Base-by-base conservation (phyloP, 2,888 invertebrate species). In the Mesoligia furuncula region DNA sequence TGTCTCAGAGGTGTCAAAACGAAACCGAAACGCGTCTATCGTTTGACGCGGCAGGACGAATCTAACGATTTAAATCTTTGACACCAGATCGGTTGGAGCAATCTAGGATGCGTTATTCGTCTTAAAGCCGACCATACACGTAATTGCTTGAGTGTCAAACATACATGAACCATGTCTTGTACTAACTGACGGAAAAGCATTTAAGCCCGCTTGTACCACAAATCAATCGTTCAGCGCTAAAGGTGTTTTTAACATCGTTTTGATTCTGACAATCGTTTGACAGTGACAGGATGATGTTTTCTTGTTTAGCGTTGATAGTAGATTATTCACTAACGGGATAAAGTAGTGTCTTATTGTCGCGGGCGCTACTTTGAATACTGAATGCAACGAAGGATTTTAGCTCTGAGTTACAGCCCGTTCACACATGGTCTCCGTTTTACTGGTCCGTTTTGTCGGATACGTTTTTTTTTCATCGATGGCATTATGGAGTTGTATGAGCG, bases 101-200 rank as follows among this genome's bases (percentile, higher is more conserved):
- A 66, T 81, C 65, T 75, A 62, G 77, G 54, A 81, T 73, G 48
- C 64, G 70, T 71, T 78, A 80, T 70, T 70, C 74, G 66, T 64
- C 82, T 75, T 85, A 67, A 67, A 42, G 59, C 36, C 24, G 31
- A 48, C 36, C 11, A 54, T 66, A 59, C 62, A 67, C 54, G 72
- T 73, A 82, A 85, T 84, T 82, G 83, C 73, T 81, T 51, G 66
- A 64, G 36, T 42, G 62, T 66, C 66, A 68, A 67, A 61, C 54
- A 71, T 80, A 45, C 48, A 62, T 76, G 15, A n/a, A 51, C 51
- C n/a, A 39, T 20, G 73, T n/a, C 54, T 64, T 57, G 27, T 36
- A 57, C n/a, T 66, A 13, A n/a, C 31, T 13, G 51, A 31, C 1
- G 36, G 7, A 6, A 39, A 7, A 48, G 31, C 51, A 20, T 62